A percentile compares a stretch with the other conserved stretches of the same genome.
phyloP scores from a whole-genome alignment of 1,140 invertebrate genomes.

The Dryas iulia region DNA sequence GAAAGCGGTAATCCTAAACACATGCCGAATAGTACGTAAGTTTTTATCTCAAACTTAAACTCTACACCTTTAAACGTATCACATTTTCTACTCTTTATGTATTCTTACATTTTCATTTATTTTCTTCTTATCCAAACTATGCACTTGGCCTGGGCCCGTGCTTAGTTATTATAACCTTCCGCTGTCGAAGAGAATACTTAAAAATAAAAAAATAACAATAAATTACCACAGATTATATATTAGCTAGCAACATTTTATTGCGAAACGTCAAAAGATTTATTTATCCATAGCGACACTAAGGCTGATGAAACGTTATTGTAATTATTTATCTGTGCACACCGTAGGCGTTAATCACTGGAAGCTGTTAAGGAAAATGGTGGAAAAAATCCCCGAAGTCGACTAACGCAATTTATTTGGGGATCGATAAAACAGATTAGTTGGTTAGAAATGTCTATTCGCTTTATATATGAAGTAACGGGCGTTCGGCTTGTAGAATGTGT shows the following conservation, averaged over 20 bases:
- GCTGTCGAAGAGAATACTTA: no score
- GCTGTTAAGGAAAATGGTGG: constrained; percentile 24
- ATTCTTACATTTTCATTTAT: no score
- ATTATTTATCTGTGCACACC: constrained; percentile 8
- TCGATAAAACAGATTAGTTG: constrained; percentile 24
- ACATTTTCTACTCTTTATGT: no score
- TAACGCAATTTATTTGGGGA: constrained; percentile 24
- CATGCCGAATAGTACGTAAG: no score
- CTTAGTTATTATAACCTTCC: no score
- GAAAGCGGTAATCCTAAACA: no score
- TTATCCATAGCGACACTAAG: not conserved
- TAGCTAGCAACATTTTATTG: not conserved
- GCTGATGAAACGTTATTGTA: not conserved
- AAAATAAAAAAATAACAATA: no score
- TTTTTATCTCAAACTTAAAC: no score
- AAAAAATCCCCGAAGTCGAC: constrained; percentile 21
- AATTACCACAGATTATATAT: no score
- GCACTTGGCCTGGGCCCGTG: no score
- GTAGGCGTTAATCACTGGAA: constrained; percentile 13
- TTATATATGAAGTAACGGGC: not conserved
- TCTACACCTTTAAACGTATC: no score
- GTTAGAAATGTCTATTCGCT: constrained; percentile 1
- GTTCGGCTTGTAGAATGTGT: not conserved
- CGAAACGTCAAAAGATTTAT: not conserved
- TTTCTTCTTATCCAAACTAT: no score